phyloP scores from a whole-genome alignment of 2,888 invertebrate species.

The Himalopsyche anomala region DNA sequence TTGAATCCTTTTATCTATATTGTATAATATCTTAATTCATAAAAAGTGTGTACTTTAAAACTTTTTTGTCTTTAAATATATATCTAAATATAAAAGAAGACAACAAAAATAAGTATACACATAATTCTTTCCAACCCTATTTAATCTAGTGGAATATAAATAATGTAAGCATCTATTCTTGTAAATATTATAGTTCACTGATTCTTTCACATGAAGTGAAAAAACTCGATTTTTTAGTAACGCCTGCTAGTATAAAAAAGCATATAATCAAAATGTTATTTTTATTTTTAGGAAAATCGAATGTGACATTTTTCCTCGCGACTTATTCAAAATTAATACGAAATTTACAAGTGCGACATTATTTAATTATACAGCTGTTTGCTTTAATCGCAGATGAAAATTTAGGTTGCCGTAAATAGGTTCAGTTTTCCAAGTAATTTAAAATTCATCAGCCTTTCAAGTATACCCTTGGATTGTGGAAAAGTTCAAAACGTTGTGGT shows the following conservation, averaged over 20 bases:
- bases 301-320: no score
- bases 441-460: slow-evolving; percentile 11
- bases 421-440: background rate
- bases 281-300: no score
- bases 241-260: no score
- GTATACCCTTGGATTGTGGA: background rate
- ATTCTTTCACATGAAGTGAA: background rate
- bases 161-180: background rate
- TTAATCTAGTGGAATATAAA: background rate
- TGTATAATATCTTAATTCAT: no score
- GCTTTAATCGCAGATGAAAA: background rate
- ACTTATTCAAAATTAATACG: background rate
- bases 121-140: no score
- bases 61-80: no score
- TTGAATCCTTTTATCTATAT: no score
- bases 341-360: background rate
- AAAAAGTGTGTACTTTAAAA: no score
- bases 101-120: no score
- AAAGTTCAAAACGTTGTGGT: background rate
- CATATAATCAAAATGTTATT: no score
- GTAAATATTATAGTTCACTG: background rate
- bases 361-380: background rate
- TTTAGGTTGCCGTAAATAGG: background rate
- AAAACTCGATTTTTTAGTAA: background rate
- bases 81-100: no score